Conservation (phyloP, 2,888 invertebrate genomes). For the Linyphia triangularis region DNA sequence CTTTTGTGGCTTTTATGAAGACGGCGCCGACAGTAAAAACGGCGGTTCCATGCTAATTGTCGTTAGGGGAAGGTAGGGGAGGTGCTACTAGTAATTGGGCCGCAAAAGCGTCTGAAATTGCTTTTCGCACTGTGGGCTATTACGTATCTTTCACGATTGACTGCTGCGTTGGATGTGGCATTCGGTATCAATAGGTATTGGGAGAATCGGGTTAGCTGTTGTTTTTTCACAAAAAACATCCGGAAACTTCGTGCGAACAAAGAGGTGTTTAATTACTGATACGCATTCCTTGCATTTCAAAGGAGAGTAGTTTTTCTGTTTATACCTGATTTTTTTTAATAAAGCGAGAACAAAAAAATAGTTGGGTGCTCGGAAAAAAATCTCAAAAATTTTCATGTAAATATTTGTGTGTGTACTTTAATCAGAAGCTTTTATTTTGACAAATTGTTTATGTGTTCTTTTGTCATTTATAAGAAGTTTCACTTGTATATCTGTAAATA, state of each 20-base stretch:
- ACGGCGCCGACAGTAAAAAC: conserved; percentile 58
- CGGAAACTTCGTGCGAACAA: not conserved
- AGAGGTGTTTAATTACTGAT: not conserved
- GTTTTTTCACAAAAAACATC: not conserved
- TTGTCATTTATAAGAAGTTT: no score
- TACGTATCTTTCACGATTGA: not conserved
- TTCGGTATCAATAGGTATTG: not conserved
- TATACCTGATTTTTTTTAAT: no score
- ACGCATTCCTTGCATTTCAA: not conserved
- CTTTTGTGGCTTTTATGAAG: conserved; percentile 48
- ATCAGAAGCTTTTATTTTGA: no score
- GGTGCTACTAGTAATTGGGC: not conserved
- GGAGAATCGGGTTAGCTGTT: not conserved
- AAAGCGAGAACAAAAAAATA: no score
- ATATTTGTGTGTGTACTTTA: no score
- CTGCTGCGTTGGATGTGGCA: not conserved
- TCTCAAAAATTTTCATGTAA: no score
- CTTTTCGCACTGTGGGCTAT: not conserved
- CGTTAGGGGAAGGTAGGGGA: not conserved
- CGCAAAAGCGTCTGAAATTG: conserved; percentile 10
- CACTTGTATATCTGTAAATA: no score
- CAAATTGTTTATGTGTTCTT: no score
- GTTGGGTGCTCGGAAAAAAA: no score
- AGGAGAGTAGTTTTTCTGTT: not conserved
- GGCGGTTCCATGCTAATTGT: conserved; percentile 50